A percentile compares a stretch with the other conserved stretches of the same genome.
phyloP scores from a whole-genome alignment of 2,888 invertebrate genomes.

The Odontocolon sp. region DNA sequence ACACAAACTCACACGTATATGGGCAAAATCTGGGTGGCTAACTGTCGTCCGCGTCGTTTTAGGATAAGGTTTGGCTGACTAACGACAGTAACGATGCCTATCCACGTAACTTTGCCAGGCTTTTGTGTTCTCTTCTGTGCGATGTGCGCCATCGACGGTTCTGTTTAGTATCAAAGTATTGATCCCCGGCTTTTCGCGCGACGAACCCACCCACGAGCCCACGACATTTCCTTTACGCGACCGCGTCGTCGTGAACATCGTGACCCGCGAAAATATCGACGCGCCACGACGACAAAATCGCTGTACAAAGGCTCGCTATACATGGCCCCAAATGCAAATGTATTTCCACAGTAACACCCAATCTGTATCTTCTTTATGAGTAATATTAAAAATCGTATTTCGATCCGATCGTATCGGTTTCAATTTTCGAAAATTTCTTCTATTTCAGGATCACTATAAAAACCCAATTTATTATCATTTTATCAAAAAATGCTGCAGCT shows the following conservation, averaged over 20 bases:
- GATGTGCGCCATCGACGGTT: slow-evolving; percentile 68
- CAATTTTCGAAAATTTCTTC: too few species aligned
- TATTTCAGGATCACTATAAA: too few species aligned
- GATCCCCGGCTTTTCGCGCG: slow-evolving; percentile 68
- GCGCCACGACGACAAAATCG: background rate
- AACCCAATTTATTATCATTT: too few species aligned
- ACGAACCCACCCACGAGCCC: slow-evolving; percentile 54
- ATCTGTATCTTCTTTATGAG: too few species aligned
- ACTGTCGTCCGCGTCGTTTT: background rate
- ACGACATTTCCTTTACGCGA: slow-evolving; percentile 41
- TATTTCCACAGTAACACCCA: background rate
- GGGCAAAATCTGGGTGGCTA: background rate
- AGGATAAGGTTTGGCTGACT: slow-evolving; percentile 38
- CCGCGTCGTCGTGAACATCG: slow-evolving; percentile 17
- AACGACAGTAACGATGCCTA: slow-evolving; percentile 40
- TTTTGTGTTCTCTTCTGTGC: slow-evolving; percentile 56
- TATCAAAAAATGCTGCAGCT: too few species aligned
- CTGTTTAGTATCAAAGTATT: slow-evolving; percentile 72
- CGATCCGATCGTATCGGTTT: too few species aligned
- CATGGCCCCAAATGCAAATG: slow-evolving; percentile 4
- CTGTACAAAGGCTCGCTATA: background rate
- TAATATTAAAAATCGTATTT: too few species aligned
- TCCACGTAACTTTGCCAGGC: slow-evolving; percentile 56
- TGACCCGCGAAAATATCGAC: slow-evolving; percentile 42
- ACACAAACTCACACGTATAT: background rate